A percentile compares a stretch with the other conserved stretches of the same genome.
These are phyloP conservation scores for Melinaea menophilus DNA, from an alignment of 2,888 invertebrate genomes.

Conservation along the genomic window DNA sequence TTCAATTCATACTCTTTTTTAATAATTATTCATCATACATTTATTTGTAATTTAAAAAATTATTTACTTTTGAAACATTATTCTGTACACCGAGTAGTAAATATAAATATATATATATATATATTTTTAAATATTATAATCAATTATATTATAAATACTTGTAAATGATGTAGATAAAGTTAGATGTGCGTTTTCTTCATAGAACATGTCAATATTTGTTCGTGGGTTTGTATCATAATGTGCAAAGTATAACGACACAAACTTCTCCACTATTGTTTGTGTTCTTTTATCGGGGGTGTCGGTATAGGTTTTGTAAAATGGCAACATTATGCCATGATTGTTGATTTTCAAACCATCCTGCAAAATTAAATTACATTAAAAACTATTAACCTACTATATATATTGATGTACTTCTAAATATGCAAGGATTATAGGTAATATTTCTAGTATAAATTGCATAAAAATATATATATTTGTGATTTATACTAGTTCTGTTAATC, in stretches of 20 bases:
- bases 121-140: not conserved
- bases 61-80: too few relatives aligned
- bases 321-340: constrained; percentile 48
- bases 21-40: too few relatives aligned
- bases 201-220: constrained; percentile 46
- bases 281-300: constrained; percentile 43
- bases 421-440: too few relatives aligned
- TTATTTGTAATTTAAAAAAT: too few relatives aligned
- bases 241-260: constrained; percentile 57
- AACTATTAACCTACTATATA: too few relatives aligned
- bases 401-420: too few relatives aligned
- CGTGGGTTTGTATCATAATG: constrained; percentile 47
- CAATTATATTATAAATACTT: constrained; percentile 34
- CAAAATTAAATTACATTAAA: constrained; percentile 29
- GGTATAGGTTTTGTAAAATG: constrained; percentile 56
- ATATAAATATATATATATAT: not conserved
- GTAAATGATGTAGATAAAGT: constrained; percentile 41
- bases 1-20: too few relatives aligned
- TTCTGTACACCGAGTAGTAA: too few relatives aligned
- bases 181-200: constrained; percentile 40
- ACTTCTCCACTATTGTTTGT: constrained; percentile 59
- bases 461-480: not conserved
- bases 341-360: constrained; percentile 66
- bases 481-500: constrained; percentile 60
- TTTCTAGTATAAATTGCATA: not conserved